These are phyloP conservation scores for Hipposideros larvatus DNA, from an alignment of 2,797 vertebrate genomes.

Conservation along the genomic window DNA sequence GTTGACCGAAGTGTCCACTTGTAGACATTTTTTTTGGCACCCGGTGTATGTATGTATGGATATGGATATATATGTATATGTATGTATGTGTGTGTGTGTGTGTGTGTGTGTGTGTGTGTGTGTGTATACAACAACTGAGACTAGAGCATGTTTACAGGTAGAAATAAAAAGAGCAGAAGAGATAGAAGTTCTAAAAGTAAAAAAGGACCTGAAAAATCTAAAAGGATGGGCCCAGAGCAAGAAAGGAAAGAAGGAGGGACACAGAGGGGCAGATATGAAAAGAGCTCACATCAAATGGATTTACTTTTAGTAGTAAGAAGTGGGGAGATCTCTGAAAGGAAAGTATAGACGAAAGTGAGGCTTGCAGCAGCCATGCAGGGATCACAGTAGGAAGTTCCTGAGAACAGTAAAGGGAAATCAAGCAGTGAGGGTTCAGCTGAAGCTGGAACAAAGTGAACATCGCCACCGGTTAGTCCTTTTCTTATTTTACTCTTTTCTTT, in stretches of 20 bases:
- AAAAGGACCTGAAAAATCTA: background rate
- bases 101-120: no score
- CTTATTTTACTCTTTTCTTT: background rate
- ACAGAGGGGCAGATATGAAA: fast-evolving
- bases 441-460: background rate
- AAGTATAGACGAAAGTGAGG: background rate
- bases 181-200: background rate
- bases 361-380: no score
- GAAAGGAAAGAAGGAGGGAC: background rate
- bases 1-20: no score
- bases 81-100: background rate
- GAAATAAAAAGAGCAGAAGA: background rate
- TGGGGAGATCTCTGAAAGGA: background rate
- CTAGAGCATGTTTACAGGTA: background rate
- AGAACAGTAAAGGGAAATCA: background rate
- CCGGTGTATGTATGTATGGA: no score
- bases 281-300: no score
- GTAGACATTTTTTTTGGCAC: no score
- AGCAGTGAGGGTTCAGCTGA: background rate
- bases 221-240: background rate
- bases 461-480: fast-evolving
- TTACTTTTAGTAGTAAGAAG: background rate
- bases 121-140: background rate
- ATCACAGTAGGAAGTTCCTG: no score
- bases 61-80: no score